Conservation (phyloP, 2,888 invertebrate species). For the Tuta absoluta region DNA sequence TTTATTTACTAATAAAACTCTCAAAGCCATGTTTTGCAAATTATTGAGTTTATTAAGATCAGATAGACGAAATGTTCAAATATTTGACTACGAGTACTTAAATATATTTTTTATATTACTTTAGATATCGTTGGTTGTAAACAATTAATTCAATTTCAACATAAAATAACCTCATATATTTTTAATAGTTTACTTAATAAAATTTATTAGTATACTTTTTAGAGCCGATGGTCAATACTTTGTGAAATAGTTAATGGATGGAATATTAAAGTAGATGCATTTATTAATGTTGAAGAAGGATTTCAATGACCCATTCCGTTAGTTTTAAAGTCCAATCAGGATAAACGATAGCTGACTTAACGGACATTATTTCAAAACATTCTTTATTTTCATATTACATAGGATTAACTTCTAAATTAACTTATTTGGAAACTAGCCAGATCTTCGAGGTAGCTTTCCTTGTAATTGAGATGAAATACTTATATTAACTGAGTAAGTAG, state of each 20-base stretch:
- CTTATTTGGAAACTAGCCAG: background rate
- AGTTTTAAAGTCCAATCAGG: conserved; percentile 10
- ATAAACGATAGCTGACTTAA: conserved; percentile 11
- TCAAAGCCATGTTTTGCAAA: too few species aligned
- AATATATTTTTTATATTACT: too few species aligned
- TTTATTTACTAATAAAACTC: too few species aligned
- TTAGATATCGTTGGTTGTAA: too few species aligned
- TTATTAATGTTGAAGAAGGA: conserved; percentile 19
- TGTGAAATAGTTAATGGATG: background rate
- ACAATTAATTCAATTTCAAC: too few species aligned
- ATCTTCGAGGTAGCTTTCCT: background rate
- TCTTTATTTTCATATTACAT: background rate
- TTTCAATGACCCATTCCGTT: conserved; percentile 18
- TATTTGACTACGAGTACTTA: too few species aligned
- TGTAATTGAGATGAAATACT: background rate
- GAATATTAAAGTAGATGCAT: conserved; percentile 6
- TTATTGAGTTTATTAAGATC: too few species aligned
- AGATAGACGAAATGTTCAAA: too few species aligned
- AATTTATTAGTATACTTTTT: too few species aligned
- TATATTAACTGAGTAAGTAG: background rate
- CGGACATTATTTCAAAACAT: background rate
- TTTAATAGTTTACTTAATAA: too few species aligned
- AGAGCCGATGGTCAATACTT: too few species aligned
- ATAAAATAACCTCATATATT: too few species aligned
- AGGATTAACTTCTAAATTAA: background rate